Conservation (phyloP, 2,797 vertebrate genomes). For the Phoeniculus purpureus region DNA sequence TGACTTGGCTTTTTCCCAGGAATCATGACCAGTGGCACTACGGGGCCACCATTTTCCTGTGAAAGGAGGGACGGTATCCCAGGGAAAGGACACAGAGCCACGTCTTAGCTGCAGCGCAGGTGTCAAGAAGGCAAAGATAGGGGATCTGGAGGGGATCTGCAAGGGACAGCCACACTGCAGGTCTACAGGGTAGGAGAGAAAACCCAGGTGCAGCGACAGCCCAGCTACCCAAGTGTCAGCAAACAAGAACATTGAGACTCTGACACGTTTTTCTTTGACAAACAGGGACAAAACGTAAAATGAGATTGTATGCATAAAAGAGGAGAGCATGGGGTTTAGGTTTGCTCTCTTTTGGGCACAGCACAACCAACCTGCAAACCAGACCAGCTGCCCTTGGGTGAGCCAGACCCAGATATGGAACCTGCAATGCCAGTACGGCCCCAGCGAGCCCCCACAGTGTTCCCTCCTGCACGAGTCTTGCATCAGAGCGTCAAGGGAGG, state of each 20-base stretch:
- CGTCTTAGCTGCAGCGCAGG: neutral
- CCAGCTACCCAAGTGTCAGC: neutral
- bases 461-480: neutral
- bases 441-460: fast-evolving
- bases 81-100: neutral
- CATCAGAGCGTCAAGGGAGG: neutral
- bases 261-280: neutral
- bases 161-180: neutral
- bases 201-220: neutral
- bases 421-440: neutral
- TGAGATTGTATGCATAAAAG: neutral
- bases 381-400: neutral
- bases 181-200: neutral
- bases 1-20: neutral
- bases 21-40: neutral
- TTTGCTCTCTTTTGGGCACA: neutral
- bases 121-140: neutral
- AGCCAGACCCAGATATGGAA: neutral
- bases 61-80: neutral
- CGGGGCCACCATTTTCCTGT: neutral
- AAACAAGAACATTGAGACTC: neutral
- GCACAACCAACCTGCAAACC: neutral
- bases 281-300: neutral
- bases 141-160: neutral
- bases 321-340: neutral